A percentile compares a stretch with the other conserved stretches of the same genome.
These are phyloP conservation scores for Schizaphis graminum DNA, from an alignment of 2,888 invertebrate genomes.

Conservation along the genomic window DNA sequence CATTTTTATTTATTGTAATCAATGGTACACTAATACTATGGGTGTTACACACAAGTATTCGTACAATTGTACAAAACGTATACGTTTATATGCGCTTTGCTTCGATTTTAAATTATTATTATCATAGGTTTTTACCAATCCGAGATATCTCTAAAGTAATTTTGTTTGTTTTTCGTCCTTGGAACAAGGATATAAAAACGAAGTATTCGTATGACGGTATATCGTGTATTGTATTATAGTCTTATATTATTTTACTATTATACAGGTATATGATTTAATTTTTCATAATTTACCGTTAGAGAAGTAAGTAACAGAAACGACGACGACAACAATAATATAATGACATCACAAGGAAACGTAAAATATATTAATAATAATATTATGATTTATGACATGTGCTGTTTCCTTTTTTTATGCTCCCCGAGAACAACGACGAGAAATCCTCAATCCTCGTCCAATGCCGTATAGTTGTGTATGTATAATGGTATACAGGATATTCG, in stretches of 20 bases:
- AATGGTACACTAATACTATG: not conserved
- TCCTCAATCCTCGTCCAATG: not conserved
- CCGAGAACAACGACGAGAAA: not conserved
- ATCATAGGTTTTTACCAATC: not conserved
- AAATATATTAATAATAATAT: conserved; percentile 7
- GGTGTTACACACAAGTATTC: not conserved
- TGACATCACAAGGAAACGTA: conserved; percentile 1
- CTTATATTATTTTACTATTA: not conserved
- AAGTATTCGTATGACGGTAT: not conserved
- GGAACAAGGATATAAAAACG: not conserved
- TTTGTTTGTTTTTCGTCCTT: not conserved
- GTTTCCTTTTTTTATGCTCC: not conserved
- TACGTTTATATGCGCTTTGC: not conserved
- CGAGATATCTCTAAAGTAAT: not conserved
- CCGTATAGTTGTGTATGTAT: not conserved
- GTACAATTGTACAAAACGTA: not conserved
- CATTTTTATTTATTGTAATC: not conserved
- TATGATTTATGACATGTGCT: not conserved
- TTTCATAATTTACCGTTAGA: not conserved
- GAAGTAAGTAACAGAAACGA: not conserved
- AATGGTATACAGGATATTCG: not conserved
- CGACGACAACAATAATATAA: not conserved
- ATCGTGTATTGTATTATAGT: not conserved
- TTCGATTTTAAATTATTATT: not conserved
- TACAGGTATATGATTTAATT: not conserved